A percentile compares a stretch with the other conserved stretches of the same genome.
These are phyloP conservation scores for Sceloporus undulatus DNA, from an alignment of 2,113 vertebrate species.

Conservation along the genomic window DNA sequence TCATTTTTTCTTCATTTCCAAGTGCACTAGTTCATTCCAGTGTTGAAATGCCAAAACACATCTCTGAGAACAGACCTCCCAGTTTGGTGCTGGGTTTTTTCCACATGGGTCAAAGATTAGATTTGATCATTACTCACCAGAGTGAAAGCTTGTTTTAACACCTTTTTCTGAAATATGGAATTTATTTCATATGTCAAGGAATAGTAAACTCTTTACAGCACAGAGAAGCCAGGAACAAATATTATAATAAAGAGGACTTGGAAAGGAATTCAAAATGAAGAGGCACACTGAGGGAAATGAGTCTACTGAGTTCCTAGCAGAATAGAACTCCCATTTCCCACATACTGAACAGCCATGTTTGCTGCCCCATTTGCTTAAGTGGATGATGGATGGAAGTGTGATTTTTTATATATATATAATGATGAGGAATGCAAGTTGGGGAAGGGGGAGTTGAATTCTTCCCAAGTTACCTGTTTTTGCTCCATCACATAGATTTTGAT, in stretches of 20 bases:
- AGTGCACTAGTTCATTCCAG: background rate
- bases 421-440: too few relatives aligned
- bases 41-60: constrained; percentile 33
- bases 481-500: background rate
- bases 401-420: background rate
- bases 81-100: background rate
- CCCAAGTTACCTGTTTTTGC: background rate
- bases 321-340: background rate
- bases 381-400: too few relatives aligned
- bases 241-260: constrained; percentile 27
- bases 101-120: constrained; percentile 2
- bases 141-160: constrained; percentile 37
- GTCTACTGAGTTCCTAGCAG: background rate
- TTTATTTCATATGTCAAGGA: constrained; percentile 33
- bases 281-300: constrained; percentile 8
- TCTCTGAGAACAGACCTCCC: constrained; percentile 22
- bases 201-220: constrained; percentile 19
- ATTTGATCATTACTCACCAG: constrained; percentile 40
- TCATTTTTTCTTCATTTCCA: background rate
- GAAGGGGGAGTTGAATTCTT: background rate
- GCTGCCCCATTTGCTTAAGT: background rate
- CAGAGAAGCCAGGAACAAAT: constrained; percentile 13
- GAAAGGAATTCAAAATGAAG: constrained; percentile 4
- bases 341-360: background rate
- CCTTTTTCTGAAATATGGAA: constrained; percentile 40